phyloP scores from a whole-genome alignment of 2,888 invertebrate genomes.

The Aporophyla lueneburgensis region DNA sequence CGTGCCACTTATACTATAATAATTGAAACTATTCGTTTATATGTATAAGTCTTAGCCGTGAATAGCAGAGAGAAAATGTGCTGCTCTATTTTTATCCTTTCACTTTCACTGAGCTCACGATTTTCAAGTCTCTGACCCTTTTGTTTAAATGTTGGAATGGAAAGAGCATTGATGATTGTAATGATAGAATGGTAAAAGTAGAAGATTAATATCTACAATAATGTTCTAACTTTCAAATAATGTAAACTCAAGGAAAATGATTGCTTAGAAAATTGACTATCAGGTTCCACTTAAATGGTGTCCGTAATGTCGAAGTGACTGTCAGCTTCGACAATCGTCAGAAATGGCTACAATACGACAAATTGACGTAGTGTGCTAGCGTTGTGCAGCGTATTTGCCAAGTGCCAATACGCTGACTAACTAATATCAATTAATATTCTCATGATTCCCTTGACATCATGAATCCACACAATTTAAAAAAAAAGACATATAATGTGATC shows the following conservation, averaged over 20 bases:
- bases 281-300: background rate
- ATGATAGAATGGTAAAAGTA: constrained; percentile 5
- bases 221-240: background rate
- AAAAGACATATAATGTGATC: background rate
- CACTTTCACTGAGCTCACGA: constrained; percentile 56
- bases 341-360: background rate
- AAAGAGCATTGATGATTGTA: constrained; percentile 30
- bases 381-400: too few species aligned
- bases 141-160: constrained; percentile 46
- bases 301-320: background rate
- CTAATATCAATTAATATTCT: background rate
- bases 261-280: background rate
- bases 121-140: constrained; percentile 36
- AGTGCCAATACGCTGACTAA: background rate
- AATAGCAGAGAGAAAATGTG: constrained; percentile 57
- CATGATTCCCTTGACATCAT: background rate
- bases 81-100: constrained; percentile 52
- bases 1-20: constrained; percentile 63
- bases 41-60: constrained; percentile 24
- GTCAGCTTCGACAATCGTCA: background rate
- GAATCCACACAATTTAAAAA: background rate
- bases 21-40: constrained; percentile 54
- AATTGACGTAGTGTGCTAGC: background rate
- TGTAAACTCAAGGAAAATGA: background rate
- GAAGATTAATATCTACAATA: constrained; percentile 3